Evolutionary conservation across 2,113 vertebrate genomes (phyloP), one percentile per base, ranked within the genome.

Genomic region (Rhombomys opimus): DNA sequence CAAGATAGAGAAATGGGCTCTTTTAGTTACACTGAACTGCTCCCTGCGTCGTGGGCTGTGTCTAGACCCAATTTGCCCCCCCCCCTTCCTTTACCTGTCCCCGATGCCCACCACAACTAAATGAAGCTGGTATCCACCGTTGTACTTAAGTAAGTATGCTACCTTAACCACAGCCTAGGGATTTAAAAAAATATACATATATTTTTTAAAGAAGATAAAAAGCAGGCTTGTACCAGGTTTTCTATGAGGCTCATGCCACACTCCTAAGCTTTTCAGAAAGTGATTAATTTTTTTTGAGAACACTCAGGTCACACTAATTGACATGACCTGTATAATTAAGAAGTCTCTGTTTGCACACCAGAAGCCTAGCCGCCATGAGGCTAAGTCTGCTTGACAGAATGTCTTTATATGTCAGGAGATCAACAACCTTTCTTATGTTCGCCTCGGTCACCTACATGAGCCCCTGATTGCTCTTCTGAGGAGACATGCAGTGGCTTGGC

Each of bases 261-360:
- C 97, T 95, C 96, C 98, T 98, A 97, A 65, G 0, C 97, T 98
- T 0, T 30, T 97, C 91, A 84, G 98, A 98, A 98, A 98, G 98
- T 98, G 98, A 99, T 99, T 99, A 98, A 99, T 99, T 99, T 99
- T 99, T 99, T 97, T 98, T 98, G 98, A 98, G 98, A 99, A 98
- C 97, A 96, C 95, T 98, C 98, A 98, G 98, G 98, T 99, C 98
- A 98, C 96, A 14, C 98, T 99, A 99, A 99, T 99, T 99, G 99
- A 99, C 98, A 98, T 97, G 98, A 99, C 98, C 98, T 98, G 98
- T 97, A 98, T 99, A 99, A 99, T 99, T 99, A 99, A 98, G 98
- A 98, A 98, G 98, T 98, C 98, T 98, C 98, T 98, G 98, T 99
- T 99, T 99, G 99, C 98, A 98, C 98, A 98, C 0, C 15, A 97